Evolutionary conservation across 2,888 invertebrate species (phyloP), one percentile per base, ranked within the genome.

Genomic region (Imbricaverruca yamaguchii): DNA sequence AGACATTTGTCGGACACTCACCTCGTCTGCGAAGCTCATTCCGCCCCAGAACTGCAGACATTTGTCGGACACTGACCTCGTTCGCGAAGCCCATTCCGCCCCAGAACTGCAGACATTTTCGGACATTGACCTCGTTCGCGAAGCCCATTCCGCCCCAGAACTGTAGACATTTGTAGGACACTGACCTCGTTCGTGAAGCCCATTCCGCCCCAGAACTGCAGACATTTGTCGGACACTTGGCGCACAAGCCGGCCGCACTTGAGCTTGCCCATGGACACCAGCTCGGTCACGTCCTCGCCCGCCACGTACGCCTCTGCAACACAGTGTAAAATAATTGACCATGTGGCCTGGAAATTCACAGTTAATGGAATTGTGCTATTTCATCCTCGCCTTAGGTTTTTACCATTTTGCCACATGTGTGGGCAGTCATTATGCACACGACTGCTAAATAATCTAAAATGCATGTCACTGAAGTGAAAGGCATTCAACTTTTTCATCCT

Each of bases 1-100:
- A 90, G 86, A 84, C 90, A 90, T n/a, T 86, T 84, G 85, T 90
- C 90, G 2, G 88, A 86, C 3, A 89, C 86, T 84, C 1, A 74
- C 69, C 80, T 89, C 89, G 81, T 87, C 86, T 6, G 89, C 88
- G 85, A 87, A 90, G 13, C 90, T 90, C 88, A 90, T 89, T 23
- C 90, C 90, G 81, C 90, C 90, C 89, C 89, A 90, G 85, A 86
- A 90, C n/a, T n/a, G n/a, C n/a, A n/a, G n/a, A n/a, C n/a, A n/a
- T n/a, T n/a, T n/a, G 85, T n/a, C n/a, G n/a, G n/a, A n/a, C n/a
- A n/a, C n/a, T n/a, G 2, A 74, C 74, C 80, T 89, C 89, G 81
- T 87, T 86, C 7, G 89, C 88, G 85, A 87, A 90, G 13, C 90
- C 90, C 88, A 90, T 89, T 23, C 90, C 90, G 81, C 90, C 90